These are phyloP conservation scores for Lagopus muta DNA, from an alignment of 2,113 vertebrate genomes.

Conservation along the genomic window DNA sequence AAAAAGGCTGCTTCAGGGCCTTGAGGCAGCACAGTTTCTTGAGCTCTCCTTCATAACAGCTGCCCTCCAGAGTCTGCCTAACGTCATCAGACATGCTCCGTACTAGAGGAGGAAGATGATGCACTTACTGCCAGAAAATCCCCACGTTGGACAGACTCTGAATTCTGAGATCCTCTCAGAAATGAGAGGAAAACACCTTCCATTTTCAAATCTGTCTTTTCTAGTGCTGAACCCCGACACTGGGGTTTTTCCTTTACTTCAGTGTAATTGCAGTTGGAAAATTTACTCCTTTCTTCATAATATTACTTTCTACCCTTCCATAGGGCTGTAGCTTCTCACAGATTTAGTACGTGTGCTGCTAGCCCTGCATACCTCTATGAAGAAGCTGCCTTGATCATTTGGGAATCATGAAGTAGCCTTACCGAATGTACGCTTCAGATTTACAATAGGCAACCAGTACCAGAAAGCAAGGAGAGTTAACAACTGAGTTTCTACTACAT, in stretches of 20 bases:
- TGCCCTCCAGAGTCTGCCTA: constrained; percentile 55
- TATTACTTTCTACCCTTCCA: background rate
- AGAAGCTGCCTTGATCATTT: background rate
- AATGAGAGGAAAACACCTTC: background rate
- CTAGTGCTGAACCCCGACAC: background rate
- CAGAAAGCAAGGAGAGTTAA: background rate
- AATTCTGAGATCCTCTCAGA: too few species aligned
- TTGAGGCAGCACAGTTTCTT: constrained; percentile 39
- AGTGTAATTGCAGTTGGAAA: background rate
- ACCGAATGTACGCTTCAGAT: background rate
- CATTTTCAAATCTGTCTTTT: background rate
- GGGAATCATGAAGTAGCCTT: background rate
- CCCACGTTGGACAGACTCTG: background rate
- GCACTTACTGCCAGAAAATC: background rate
- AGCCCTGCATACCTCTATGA: background rate
- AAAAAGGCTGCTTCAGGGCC: constrained; percentile 44
- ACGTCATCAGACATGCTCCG: constrained; percentile 31
- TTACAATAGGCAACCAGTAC: background rate
- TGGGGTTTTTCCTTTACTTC: background rate
- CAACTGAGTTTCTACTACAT: background rate
- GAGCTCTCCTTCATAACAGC: constrained; percentile 30
- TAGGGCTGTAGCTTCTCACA: background rate
- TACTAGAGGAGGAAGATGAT: background rate
- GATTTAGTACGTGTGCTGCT: background rate
- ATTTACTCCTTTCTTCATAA: background rate